phyloP scores from a whole-genome alignment of 1,140 invertebrate genomes.

The Lepeophtheirus salmonis region DNA sequence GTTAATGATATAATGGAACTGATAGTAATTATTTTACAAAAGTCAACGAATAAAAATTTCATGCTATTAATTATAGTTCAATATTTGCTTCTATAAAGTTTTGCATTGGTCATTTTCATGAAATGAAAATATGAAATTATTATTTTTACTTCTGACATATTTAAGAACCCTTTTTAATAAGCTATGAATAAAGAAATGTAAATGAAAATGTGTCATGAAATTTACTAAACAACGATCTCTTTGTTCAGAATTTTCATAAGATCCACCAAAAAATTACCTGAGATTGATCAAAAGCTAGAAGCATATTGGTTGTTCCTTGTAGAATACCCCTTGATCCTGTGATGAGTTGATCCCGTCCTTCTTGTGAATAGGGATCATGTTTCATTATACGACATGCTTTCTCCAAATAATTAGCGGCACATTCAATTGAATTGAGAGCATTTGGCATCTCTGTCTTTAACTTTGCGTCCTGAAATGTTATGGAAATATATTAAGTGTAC shows the following conservation, averaged over 20 bases:
- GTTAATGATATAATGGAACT: too few species aligned
- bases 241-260: too few species aligned
- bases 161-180: background rate
- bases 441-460: slow-evolving; percentile 93
- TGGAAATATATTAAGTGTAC: too few species aligned
- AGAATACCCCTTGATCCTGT: slow-evolving; percentile 82
- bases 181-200: background rate
- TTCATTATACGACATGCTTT: slow-evolving; percentile 88
- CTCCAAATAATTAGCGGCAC: slow-evolving; percentile 73
- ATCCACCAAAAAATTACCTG: too few species aligned
- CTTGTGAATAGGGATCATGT: slow-evolving; percentile 77
- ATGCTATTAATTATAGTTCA: too few species aligned
- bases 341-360: slow-evolving; percentile 62
- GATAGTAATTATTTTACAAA: too few species aligned
- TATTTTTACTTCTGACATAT: background rate
- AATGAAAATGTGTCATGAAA: background rate
- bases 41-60: too few species aligned
- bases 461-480: slow-evolving; percentile 4
- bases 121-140: background rate
- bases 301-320: slow-evolving; percentile 85
- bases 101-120: too few species aligned
- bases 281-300: slow-evolving; percentile 94
- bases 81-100: too few species aligned
- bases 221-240: too few species aligned
- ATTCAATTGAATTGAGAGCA: slow-evolving; percentile 73